Base-by-base conservation (phyloP, 92 coral and sea anemone genomes). In the Palythoa caribaeorum region DNA sequence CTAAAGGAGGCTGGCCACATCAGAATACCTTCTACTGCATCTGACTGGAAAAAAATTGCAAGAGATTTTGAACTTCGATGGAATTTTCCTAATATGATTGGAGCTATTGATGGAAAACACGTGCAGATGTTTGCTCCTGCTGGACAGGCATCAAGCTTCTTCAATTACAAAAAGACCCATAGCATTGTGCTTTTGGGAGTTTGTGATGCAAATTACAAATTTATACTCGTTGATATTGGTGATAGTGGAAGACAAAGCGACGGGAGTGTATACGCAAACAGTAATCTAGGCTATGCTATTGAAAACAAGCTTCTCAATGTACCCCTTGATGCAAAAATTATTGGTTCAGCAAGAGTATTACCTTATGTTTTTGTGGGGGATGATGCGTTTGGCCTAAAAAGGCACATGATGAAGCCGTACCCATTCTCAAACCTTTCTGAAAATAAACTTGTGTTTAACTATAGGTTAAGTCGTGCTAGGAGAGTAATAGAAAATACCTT, bases 81-180 rank as follows among this genome's bases (percentile, higher is more conserved):
- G 70, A 63, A 63, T 63, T 63, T 63, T 17, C 35, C 70, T 63
- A 63, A 63, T 63, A 63, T 63, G 35, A 63, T 63, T n/a, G 70
- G 70, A 63, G 70, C 70, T 63, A 63, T 63, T 63, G 70, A 63
- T 63, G 70, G 70, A 63, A 63, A 63, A 63, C 37, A 63, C 70
- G 70, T 63, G 70, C 70, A 63, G 70, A 63, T 63, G 70, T 63
- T 63, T 63, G 70, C 35, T 63, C 70, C 70, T 63, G 70, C 70
- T 63, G 36, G 70, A 63, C 70, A 63, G 70, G 37, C 70, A 63
- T 63, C 70, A 63, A 63, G 70, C 70, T 63, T 63, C 70, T 63
- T 63, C 70, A 63, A 63, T 63, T 63, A 63, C 37, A 63, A 63
- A 63, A 63, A 63, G 70, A 63, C 70, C 70, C 70, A 63, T 63